Conservation (phyloP, 2,113 vertebrate species). For the Rhea americana region DNA sequence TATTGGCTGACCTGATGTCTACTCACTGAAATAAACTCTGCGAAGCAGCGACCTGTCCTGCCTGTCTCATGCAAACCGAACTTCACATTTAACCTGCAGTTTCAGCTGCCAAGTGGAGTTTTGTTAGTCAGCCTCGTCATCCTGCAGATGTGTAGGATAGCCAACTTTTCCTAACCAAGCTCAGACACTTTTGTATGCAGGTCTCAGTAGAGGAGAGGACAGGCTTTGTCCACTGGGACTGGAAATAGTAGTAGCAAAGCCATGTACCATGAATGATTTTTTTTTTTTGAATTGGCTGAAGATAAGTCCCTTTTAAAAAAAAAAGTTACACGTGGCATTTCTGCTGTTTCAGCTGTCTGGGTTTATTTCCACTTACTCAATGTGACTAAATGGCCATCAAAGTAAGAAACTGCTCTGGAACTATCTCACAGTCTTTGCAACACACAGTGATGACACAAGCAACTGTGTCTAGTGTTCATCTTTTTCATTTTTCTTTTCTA, state of each 20-base stretch:
- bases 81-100: neutral
- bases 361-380: neutral
- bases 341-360: neutral
- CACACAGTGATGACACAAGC: neutral
- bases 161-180: neutral
- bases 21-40: neutral
- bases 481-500: fast-evolving
- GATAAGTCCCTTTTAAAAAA: neutral
- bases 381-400: neutral
- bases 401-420: neutral
- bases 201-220: neutral
- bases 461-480: neutral
- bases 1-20: neutral
- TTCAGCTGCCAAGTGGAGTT: neutral
- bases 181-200: neutral
- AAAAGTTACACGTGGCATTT: neutral
- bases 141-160: neutral
- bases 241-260: no score
- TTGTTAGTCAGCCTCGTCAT: neutral
- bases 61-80: neutral
- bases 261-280: neutral
- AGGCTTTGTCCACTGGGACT: neutral
- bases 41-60: neutral
- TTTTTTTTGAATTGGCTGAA: neutral
- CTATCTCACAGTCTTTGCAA: neutral